Base-by-base conservation (phyloP, 2,888 invertebrate genomes). In the Phytoseiulus persimilis region DNA sequence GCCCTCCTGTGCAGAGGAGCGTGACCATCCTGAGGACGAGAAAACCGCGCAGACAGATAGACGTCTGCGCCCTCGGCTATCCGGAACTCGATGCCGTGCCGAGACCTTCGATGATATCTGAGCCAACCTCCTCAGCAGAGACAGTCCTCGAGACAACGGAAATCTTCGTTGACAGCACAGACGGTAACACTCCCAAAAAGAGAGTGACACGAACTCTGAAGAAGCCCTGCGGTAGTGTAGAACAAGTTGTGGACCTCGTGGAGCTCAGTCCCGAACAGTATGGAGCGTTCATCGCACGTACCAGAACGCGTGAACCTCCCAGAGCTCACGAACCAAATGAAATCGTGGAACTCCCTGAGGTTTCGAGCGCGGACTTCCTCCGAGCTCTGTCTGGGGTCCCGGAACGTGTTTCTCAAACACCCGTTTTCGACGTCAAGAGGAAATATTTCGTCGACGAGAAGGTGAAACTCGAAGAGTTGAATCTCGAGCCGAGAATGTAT, bases 51-150 rank as follows among this genome's bases (percentile, higher is more conserved):
- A 14, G 65, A 28, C 2, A 65, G 0, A 14, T 87, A 11, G 23
- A 33, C n/a, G 87, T 32, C 45, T 11, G n/a, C 5, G 32, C 87
- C 14, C 23, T 87, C 32, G 87, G 87, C 0, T 87, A 33, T 87
- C 87, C 87, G 32, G 87, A 33, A 39, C 87, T 87, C 32, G 33
- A 87, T 87, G 23, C 33, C 45, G 28, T 32, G 28, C 87, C 87
- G 0, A n/a, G 5, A 32, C 9, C 6, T 11, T 39, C 32, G 6
- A 6, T 33, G 0, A 3, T 9, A 33, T 87, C 87, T n/a, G 32
- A 87, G 31, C 28, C 33, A 0, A 32, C 87, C 6, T 45, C 87
- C 14, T 33, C n/a, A 14, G 87, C 32, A 23, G 32, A 87, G 1
- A 9, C 33, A 14, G 39, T 87, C 9, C 39, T 87, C 32, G 87